Evolutionary conservation across 2,888 invertebrate genomes (phyloP).

Genomic region (Monopis laevigella): DNA sequence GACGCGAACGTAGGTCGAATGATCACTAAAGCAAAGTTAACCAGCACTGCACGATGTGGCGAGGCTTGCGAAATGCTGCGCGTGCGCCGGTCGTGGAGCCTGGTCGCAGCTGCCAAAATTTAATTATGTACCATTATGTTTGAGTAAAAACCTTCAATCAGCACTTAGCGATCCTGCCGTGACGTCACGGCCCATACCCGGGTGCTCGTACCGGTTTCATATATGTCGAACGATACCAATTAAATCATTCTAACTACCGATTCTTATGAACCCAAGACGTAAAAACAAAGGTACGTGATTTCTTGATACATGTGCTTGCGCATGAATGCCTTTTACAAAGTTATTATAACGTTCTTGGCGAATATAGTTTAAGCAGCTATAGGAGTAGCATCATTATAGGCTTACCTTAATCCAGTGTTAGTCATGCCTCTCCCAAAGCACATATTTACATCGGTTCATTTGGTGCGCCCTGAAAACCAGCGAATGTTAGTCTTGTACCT

Average conservation of each 20-base stretch:
- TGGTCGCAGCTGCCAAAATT: background rate
- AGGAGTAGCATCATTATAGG: no score
- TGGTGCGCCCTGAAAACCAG: no score
- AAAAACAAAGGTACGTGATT: no score
- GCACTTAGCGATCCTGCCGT: constrained; percentile 2
- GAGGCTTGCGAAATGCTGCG: constrained; percentile 7
- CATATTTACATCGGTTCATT: no score
- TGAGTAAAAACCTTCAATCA: background rate
- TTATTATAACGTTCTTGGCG: background rate
- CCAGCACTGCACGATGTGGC: background rate
- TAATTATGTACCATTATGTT: background rate
- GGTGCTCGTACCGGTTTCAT: no score
- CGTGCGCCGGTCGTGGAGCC: constrained; percentile 1
- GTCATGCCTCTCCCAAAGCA: no score
- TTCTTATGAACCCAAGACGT: no score
- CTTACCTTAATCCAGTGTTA: no score
- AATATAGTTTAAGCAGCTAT: background rate
- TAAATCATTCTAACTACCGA: no score
- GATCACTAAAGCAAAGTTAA: background rate
- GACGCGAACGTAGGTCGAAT: constrained; percentile 1
- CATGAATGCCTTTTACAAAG: background rate
- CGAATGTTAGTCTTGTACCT: no score
- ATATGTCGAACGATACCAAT: no score
- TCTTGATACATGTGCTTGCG: no score
- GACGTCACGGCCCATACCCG: constrained; percentile 4